A percentile compares a stretch with the other conserved stretches of the same genome.
phyloP scores from a whole-genome alignment of 1,140 invertebrate genomes.

The Drosophila orosa region DNA sequence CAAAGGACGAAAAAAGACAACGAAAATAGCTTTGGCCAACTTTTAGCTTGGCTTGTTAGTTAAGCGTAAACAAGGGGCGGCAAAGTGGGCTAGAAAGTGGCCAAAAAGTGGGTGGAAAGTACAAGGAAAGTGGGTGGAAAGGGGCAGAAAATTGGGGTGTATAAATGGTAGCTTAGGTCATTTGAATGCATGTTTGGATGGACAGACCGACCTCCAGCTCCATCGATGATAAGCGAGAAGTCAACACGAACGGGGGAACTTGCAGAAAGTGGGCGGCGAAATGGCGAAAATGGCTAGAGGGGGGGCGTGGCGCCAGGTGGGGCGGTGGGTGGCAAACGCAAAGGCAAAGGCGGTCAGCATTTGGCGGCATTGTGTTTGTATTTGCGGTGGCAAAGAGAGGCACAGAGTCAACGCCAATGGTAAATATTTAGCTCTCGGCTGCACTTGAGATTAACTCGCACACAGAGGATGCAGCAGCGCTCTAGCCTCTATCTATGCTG shows the following conservation, averaged over 20 bases:
- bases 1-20: slow-evolving; percentile 3
- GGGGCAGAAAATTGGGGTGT: neutral
- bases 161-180: slow-evolving; percentile 50
- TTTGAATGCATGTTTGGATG: slow-evolving; percentile 70
- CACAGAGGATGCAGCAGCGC: slow-evolving; percentile 41
- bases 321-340: too few species aligned
- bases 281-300: slow-evolving; percentile 25
- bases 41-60: slow-evolving; percentile 74
- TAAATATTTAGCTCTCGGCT: slow-evolving; percentile 81
- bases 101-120: slow-evolving; percentile 11
- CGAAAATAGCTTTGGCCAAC: slow-evolving; percentile 42
- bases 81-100: neutral
- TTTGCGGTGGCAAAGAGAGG: slow-evolving; percentile 21
- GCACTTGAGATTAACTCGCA: slow-evolving; percentile 78
- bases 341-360: neutral
- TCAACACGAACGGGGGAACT: slow-evolving; percentile 18
- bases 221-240: slow-evolving; percentile 71
- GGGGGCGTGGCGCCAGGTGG: slow-evolving; percentile 16
- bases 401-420: slow-evolving; percentile 59
- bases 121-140: neutral
- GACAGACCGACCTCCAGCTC: slow-evolving; percentile 30
- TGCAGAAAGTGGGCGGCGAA: slow-evolving; percentile 29
- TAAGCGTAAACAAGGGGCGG: slow-evolving; percentile 66
- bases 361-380: slow-evolving; percentile 30
- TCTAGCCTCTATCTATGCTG: neutral